Evolutionary conservation across 2,888 invertebrate genomes (phyloP), one percentile per base, ranked within the genome.

Genomic region (Oxycera nigricornis): DNA sequence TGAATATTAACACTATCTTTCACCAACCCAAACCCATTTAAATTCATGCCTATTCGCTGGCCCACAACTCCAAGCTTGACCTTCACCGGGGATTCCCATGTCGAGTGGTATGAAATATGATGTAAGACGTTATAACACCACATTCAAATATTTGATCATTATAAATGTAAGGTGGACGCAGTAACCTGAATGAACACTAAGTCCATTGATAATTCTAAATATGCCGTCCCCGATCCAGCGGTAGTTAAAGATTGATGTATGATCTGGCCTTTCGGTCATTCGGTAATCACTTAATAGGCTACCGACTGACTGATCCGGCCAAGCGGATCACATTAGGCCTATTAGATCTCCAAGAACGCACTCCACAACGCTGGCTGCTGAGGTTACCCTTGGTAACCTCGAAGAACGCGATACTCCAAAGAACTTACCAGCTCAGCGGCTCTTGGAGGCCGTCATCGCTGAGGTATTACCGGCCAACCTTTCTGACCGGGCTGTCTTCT

Each of bases 141-240:
- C 4, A 28, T 9, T 7, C 17, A 59, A 59, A 59, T 59, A 28
- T 59, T 59, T 59, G 59, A 59, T n/a, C 9, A 59, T 59, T 59
- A 59, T 59, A 59, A 59, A 59, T 59, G 59, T 59, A n/a, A 22
- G 9, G 7, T 26, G 14, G n/a, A 28, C 9, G 59, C 30, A 14
- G 30, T 9, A 30, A 30, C 59, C n/a, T 59, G 59, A 59, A 59
- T 59, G 59, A 28, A 59, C 11, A 6, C 2, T 28, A 26, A 9
- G 28, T 17, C 30, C 59, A 59, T 59, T 59, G 59, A 59, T 59
- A 59, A 59, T 59, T 55, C 52, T 22, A 11, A 22, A 22, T 17
- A 22, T 55, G 20, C 22, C 52, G 3, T 46, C 17, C 9, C 50
- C 22, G 17, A 55, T 22, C 7, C 2, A 24, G 52, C 22, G 17